phyloP scores from a whole-genome alignment of 2,113 vertebrate species.

The Emberiza fucata region DNA sequence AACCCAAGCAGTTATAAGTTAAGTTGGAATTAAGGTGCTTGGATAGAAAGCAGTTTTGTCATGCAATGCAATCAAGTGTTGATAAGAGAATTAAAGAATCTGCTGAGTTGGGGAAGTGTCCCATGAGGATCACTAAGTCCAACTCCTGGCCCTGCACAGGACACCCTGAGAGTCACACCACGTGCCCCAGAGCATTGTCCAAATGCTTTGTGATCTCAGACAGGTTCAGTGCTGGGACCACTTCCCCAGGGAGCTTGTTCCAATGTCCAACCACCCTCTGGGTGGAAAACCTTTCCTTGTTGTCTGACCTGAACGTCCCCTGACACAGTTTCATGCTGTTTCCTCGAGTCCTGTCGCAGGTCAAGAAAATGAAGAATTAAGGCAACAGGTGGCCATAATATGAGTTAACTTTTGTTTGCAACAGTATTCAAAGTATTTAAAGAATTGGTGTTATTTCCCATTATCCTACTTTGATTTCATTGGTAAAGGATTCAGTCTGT shows the following conservation, averaged over 20 bases:
- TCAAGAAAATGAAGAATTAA: neutral
- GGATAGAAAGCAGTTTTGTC: neutral
- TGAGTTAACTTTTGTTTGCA: neutral
- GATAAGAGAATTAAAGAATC: neutral
- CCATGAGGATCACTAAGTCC: neutral
- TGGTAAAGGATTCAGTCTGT: accelerated
- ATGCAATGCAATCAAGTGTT: too few species aligned
- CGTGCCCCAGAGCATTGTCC: neutral
- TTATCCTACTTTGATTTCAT: neutral
- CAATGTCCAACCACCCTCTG: neutral
- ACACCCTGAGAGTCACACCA: neutral
- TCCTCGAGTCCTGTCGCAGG: neutral
- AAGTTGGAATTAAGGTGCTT: neutral
- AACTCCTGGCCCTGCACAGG: neutral
- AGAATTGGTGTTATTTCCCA: neutral
- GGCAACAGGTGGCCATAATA: neutral
- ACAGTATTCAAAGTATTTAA: neutral
- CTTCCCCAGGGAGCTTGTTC: neutral
- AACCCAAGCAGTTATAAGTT: neutral
- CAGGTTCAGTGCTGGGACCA: neutral
- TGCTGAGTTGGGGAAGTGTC: neutral
- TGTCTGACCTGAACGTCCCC: neutral
- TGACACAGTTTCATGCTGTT: neutral
- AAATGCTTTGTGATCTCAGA: neutral
- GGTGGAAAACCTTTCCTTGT: neutral